Evolutionary conservation across 2,888 invertebrate genomes (phyloP), one percentile per base, ranked within the genome.

Genomic region (Crepidodera aurea): DNA sequence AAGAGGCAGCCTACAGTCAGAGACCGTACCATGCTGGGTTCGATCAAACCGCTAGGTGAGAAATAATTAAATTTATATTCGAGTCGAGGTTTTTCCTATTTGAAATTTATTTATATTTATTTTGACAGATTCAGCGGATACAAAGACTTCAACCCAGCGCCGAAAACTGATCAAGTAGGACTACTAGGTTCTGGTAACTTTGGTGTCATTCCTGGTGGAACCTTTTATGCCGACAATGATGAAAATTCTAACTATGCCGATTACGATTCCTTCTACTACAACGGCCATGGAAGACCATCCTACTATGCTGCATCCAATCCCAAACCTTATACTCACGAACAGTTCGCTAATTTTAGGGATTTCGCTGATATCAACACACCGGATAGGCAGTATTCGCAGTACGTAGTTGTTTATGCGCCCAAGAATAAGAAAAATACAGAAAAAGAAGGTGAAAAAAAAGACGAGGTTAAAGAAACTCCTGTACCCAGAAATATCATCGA

Each of bases 301-400:
- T 82, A 81, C 53, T 87, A 87, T 67, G 83, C 83, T 18, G 84
- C 86, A 16, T 55, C 66, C 0, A 73, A 70, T 16, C 85, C 87
- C 0, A 92, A 92, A 73, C 90, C 91, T 0, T 88, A 90, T 69
- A 88, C 90, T 69, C 87, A 90, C 19, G 93, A 94, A 73, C 94
- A 94, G 75, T 94, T 94, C 75, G 92, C 93, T 2, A 93, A 94
- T 77, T 94, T 94, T 82, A 86, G 92, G 73, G 94, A 94, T 77
- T 94, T 94, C 75, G 94, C 94, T 0, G 94, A 94, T 73, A 94
- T 94, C 56, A 94, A 93, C 65, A 88, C 92, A 1, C 92, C 93
- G 0, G 92, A 91, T 75, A 85, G 89, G 1, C 92, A 92, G 4
- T 94, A 90, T 78, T 93, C 93, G 0, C 91, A 93, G 71, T 89